Percentiles rank a stretch among this genome's conserved stretches.
phyloP scores from a whole-genome alignment of 2,113 vertebrate species.

The Urocolius indicus region DNA sequence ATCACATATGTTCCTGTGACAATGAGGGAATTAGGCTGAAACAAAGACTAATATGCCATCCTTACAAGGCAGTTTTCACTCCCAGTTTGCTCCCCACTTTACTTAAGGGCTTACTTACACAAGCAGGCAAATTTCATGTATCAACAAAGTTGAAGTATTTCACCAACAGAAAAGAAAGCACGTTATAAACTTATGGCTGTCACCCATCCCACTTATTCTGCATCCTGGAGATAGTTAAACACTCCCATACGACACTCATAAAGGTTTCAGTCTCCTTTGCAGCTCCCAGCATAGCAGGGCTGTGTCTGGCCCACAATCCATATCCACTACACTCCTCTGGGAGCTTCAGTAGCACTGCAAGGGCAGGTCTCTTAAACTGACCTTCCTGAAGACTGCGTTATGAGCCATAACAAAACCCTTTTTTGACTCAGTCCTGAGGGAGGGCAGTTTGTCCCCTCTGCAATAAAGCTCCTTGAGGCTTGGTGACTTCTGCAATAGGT shows the following conservation, averaged over 20 bases:
- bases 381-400: not conserved
- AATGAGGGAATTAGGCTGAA: constrained; percentile 35
- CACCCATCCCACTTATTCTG: not conserved
- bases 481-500: not conserved
- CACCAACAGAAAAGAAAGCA: not conserved
- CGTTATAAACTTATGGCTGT: not conserved
- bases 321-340: not conserved
- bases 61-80: constrained; percentile 50
- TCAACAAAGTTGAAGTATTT: not conserved
- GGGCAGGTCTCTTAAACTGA: not conserved
- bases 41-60: constrained; percentile 17
- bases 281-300: not conserved
- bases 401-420: not conserved
- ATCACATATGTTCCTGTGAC: constrained; percentile 58
- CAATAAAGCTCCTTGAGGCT: not conserved
- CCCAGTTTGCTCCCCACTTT: not conserved
- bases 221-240: not conserved
- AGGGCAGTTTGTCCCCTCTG: not conserved
- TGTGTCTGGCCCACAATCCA: not conserved
- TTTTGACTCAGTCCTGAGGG: not conserved
- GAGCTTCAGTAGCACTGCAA: not conserved
- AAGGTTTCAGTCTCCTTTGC: not conserved
- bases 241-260: not conserved
- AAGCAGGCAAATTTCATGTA: not conserved
- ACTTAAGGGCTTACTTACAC: not conserved